Base-by-base conservation (phyloP, 2,113 vertebrate genomes). In the Vimba vimba region DNA sequence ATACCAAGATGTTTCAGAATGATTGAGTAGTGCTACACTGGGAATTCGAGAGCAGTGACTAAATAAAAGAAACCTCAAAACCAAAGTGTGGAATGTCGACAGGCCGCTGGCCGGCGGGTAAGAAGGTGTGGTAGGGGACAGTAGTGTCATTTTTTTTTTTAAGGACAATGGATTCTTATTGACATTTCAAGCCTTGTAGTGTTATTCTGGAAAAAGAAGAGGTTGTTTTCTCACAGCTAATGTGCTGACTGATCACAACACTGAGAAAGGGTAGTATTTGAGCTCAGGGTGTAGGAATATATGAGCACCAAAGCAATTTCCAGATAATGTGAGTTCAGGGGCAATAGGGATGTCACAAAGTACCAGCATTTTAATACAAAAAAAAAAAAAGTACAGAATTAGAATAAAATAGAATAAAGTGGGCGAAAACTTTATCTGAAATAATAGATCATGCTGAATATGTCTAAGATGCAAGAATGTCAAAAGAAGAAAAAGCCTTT, bases 171-270 rank as follows among this genome's bases (percentile, higher is more conserved):
- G 45, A 83, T 68, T 69, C 47, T 59, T 39, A 59, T 36, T 76
- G 69, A 36, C 19, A 73, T 77, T 87, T 82, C 66, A 27, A 85
- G 84, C 66, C 11, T 30, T 60, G 79, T 47, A 64, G 64, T 66
- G 25, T 85, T 77, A 52, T 36, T 62, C 52, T 83, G 75, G 73
- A 50, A 76, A 78, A 66, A 71, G 47, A 69, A 25, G 47, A 80
- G 69, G n/a, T 60, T 76, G 68, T 59, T 79, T 57, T 30, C 43
- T 27, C 12, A 36, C 1, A 52, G 30, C 27, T 23, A 50, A 83
- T 59, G 62, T 83, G 80, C 81, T 86, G 73, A 83, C 36, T 9
- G n/a, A 19, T 60, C 68, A 76, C 27, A 80, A 60, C 9, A 4
- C 27, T n/a, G 50, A 73, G 60, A 17, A 75, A 36, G 43, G 30